Evolutionary conservation across 2,888 invertebrate genomes (phyloP), one percentile per base, ranked within the genome.

Genomic region (Phlogophora meticulosa): DNA sequence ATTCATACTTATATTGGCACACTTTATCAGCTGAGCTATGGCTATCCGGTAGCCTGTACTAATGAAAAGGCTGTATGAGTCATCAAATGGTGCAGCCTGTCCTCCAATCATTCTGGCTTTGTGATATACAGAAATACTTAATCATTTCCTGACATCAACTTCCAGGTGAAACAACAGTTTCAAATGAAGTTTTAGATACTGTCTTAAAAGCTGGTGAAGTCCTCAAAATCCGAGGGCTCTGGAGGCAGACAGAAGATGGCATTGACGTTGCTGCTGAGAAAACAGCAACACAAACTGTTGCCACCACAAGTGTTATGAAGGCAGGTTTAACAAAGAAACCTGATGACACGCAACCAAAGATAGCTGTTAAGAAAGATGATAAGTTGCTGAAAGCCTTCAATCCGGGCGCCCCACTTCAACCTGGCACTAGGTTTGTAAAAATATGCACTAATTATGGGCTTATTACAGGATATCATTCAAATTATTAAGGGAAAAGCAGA

Each of bases 161-260:
- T 80, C 11, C 91, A 93, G 97, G 97, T 24, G 97, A 97, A 93
- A 98, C 98, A 34, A 98, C 98, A 48, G 98, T 98, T 34, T 97
- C 98, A 61, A 98, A 98, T 91, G 98, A 98, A 86, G 97, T 98
- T 52, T 91, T 98, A 68, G 98, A 97, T 80, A 97, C 97, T 74
- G 98, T 98, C 1, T 90, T 98, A 34, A 97, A 97, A 87, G 98
- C 98, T 0, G 98, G 98, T 0, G 98, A 98, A 87, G 96, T 98
- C 15, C 92, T 98, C 4, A 97, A 98, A 89, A 97, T 98, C 56
- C 97, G 98, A 53, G 98, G 98, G 0, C 93, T 98, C 1, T 98
- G 98, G 96, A 96, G 98, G 83, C 97, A 97, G 76, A 96, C 96
- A 58, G 96, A 96, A 63, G 96, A 96, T 34, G 81, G 86, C 0